Conservation (phyloP, 2,888 invertebrate genomes). For the Augochlorella aurata region DNA sequence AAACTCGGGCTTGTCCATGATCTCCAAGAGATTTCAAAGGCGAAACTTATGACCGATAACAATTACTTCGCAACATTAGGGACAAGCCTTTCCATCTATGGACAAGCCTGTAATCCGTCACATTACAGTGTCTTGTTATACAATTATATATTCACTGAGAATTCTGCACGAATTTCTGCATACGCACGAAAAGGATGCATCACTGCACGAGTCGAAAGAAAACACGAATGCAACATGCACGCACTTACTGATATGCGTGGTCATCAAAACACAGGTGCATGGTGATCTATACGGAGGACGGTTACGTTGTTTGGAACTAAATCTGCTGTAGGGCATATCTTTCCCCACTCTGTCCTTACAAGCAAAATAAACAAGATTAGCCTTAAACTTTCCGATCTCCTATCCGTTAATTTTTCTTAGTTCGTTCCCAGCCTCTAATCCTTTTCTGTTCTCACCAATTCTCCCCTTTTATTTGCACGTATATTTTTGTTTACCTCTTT, state of each 20-base stretch:
- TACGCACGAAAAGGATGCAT: constrained; percentile 34
- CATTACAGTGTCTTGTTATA: background rate
- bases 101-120: constrained; percentile 20
- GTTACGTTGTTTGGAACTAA: constrained; percentile 74
- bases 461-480: constrained; percentile 40
- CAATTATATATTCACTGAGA: constrained; percentile 12
- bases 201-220: constrained; percentile 49
- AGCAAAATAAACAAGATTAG: constrained; percentile 14
- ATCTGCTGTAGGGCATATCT: constrained; percentile 57
- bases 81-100: background rate
- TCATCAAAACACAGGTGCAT: constrained; percentile 61
- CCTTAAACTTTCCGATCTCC: background rate
- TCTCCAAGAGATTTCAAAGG: background rate
- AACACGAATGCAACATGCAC: constrained; percentile 24
- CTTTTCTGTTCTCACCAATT: constrained; percentile 1
- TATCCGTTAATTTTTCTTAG: background rate
- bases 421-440: background rate
- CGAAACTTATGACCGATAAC: background rate
- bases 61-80: too few species aligned
- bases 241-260: constrained; percentile 31
- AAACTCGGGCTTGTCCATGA: constrained; percentile 20
- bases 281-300: constrained; percentile 60
- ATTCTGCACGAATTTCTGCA: constrained; percentile 45
- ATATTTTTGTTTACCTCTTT: constrained; percentile 25
- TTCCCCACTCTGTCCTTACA: background rate